phyloP scores from a whole-genome alignment of 2,888 invertebrate species.

The Apamea epomidion region DNA sequence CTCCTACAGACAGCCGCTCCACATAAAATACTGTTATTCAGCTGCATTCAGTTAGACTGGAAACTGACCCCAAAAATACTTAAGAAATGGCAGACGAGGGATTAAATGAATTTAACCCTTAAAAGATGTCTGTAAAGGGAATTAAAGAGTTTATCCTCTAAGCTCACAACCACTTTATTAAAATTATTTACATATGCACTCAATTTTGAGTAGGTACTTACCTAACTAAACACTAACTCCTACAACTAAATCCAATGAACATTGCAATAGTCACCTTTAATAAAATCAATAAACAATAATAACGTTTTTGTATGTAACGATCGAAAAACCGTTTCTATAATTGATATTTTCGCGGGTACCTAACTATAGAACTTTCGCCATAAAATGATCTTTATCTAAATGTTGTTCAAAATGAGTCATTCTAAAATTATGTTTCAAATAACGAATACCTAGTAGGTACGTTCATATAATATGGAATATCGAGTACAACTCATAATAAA shows the following conservation, averaged over 20 bases:
- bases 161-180: no score
- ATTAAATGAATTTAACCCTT: no score
- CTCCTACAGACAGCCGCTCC: no score
- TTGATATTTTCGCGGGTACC: not conserved
- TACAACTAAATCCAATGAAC: not conserved
- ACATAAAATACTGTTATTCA: no score
- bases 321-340: not conserved
- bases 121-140: no score
- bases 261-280: not conserved
- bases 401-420: not conserved
- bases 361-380: not conserved
- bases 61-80: no score
- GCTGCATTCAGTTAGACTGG: no score
- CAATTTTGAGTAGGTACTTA: no score
- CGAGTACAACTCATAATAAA: not conserved
- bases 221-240: no score
- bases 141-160: no score
- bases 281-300: conserved; percentile 8
- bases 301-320: not conserved
- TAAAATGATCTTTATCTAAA: not conserved
- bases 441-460: not conserved
- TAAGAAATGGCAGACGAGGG: no score
- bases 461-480: not conserved
- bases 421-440: not conserved
- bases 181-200: no score